A percentile compares a stretch with the other conserved stretches of the same genome.
Evolutionary conservation across 2,797 vertebrate genomes (phyloP).

Genomic region (Glyptemys insculpta): DNA sequence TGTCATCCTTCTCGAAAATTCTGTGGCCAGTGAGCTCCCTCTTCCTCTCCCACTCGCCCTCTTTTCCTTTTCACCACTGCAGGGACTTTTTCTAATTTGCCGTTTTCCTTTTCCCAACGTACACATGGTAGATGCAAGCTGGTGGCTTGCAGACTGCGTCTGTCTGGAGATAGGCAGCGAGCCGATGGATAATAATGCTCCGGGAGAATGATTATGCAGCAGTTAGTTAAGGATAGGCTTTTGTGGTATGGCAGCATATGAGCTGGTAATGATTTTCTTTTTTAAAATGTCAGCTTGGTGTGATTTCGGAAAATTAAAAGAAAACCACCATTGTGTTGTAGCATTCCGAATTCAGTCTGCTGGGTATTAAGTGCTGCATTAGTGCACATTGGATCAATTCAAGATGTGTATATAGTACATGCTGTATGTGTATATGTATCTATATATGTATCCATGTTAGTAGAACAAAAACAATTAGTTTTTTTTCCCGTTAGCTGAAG

Average conservation of each 20-base stretch:
- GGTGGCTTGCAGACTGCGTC: constrained; percentile 82
- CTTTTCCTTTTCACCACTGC: constrained; percentile 82
- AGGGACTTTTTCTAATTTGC: constrained; percentile 82
- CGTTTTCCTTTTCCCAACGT: constrained; percentile 76
- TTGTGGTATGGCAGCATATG: constrained; percentile 67
- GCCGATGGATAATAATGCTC: constrained; percentile 63
- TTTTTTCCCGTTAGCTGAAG: constrained; percentile 30
- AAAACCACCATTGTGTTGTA: constrained; percentile 38
- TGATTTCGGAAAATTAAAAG: constrained; percentile 36
- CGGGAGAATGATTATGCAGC: constrained; percentile 75
- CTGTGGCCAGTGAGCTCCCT: constrained; percentile 81
- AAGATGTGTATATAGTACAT: constrained; percentile 38
- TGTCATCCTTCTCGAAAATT: constrained; percentile 87
- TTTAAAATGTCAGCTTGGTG: constrained; percentile 62
- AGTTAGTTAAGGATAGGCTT: constrained; percentile 75
- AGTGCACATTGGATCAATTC: constrained; percentile 12
- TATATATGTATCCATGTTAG: neutral
- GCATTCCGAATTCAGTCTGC: constrained; percentile 51
- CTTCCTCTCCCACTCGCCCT: constrained; percentile 83
- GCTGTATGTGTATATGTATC: neutral
- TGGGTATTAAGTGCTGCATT: constrained; percentile 50
- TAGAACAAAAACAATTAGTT: constrained; percentile 23
- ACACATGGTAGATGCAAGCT: constrained; percentile 75
- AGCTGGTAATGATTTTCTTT: constrained; percentile 78
- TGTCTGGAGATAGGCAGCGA: constrained; percentile 76